These are phyloP conservation scores for Lagenorhynchus albirostris DNA, from an alignment of 2,113 vertebrate genomes.

Conservation along the genomic window DNA sequence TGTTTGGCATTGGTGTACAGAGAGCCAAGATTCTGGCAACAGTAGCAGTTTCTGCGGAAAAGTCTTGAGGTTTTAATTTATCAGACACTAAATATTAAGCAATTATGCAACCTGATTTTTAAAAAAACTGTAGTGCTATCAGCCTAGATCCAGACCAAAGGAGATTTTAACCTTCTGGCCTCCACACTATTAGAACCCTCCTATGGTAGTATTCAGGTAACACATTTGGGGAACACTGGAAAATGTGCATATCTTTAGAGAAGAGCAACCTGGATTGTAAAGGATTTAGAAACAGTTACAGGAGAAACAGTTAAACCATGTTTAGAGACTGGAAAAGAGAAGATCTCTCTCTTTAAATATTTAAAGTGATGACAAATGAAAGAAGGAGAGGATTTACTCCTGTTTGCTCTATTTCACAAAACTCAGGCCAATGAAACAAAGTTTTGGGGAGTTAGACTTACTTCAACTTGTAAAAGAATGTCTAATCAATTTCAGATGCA, in stretches of 20 bases:
- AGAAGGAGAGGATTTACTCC: background rate
- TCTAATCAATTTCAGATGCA: background rate
- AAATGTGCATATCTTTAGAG: background rate
- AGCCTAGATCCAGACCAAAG: background rate
- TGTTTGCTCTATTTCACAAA: background rate
- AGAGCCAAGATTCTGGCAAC: too few relatives aligned
- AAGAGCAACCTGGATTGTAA: background rate
- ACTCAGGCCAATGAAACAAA: background rate
- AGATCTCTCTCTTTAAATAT: background rate
- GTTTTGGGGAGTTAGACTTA: background rate
- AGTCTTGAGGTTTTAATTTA: background rate
- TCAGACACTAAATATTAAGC: background rate
- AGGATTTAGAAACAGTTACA: background rate
- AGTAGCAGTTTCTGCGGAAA: background rate
- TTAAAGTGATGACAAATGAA: background rate
- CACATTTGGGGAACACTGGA: background rate
- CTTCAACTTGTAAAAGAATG: background rate
- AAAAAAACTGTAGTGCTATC: background rate
- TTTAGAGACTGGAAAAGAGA: background rate
- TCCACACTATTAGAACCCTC: background rate
- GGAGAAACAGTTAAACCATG: background rate
- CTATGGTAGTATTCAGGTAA: rapidly evolving
- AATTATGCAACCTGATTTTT: background rate
- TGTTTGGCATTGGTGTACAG: too few relatives aligned
- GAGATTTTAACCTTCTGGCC: background rate